A percentile compares a stretch with the other conserved stretches of the same genome.
Conservation (phyloP, 2,113 vertebrate species). For the Meles meles region DNA sequence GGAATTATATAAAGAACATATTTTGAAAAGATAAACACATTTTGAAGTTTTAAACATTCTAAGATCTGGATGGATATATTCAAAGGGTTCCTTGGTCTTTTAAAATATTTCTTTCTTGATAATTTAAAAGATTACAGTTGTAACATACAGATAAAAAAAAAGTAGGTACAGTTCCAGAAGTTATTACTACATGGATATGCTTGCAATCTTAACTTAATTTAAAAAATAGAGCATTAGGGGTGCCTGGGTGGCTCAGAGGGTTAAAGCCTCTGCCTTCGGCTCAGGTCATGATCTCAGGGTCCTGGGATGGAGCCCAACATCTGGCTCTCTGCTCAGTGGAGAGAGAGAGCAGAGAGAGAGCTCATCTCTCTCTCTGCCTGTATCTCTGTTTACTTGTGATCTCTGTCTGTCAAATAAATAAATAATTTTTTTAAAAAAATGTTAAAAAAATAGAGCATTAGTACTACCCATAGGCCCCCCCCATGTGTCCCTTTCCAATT, state of each 20-base stretch:
- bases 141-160: background rate
- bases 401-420: too few relatives aligned
- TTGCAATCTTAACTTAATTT: background rate
- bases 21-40: constrained; percentile 2
- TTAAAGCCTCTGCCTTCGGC: too few relatives aligned
- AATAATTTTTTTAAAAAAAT: too few relatives aligned
- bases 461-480: background rate
- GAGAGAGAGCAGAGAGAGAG: too few relatives aligned
- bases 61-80: background rate
- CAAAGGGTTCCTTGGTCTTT: background rate
- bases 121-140: background rate
- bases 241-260: too few relatives aligned
- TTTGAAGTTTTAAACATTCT: background rate
- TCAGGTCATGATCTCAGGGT: too few relatives aligned
- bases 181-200: background rate
- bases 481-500: background rate
- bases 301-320: too few relatives aligned
- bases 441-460: background rate
- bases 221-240: background rate
- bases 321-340: too few relatives aligned
- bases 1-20: background rate
- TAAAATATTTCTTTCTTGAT: background rate
- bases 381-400: too few relatives aligned
- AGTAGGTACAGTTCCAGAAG: background rate
- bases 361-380: too few relatives aligned